phyloP scores from a whole-genome alignment of 2,797 vertebrate species.

The Typhlichthys eigenmanni region DNA sequence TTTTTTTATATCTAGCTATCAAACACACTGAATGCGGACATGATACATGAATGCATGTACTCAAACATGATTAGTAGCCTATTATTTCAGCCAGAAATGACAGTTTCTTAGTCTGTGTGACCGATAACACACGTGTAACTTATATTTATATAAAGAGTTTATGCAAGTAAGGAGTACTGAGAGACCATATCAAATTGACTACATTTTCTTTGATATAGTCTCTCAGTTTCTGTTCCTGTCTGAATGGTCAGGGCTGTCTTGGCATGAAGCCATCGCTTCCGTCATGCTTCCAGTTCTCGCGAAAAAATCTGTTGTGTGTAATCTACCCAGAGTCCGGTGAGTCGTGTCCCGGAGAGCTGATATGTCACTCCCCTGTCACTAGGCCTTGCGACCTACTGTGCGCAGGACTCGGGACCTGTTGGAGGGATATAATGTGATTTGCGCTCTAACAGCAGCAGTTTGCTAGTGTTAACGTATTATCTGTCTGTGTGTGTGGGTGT shows the following conservation, averaged over 20 bases:
- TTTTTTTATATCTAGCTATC: no score
- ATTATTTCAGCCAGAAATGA: no score
- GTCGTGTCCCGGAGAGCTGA: conserved; percentile 54
- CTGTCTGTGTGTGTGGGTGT: conserved; percentile 28
- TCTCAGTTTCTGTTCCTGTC: conserved; percentile 18
- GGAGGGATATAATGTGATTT: conserved; percentile 41
- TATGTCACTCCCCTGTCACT: conserved; percentile 66
- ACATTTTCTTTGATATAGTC: background rate
- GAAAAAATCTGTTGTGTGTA: conserved; percentile 54
- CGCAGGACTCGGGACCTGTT: conserved; percentile 32
- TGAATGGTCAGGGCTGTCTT: conserved; percentile 52
- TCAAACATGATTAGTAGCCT: no score
- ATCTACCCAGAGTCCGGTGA: conserved; percentile 43
- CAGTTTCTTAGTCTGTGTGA: no score
- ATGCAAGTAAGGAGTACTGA: no score
- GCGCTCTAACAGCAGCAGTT: conserved; percentile 42
- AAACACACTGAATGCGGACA: no score
- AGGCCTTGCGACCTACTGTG: conserved; percentile 54
- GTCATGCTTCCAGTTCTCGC: conserved; percentile 76
- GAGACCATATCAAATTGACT: no score
- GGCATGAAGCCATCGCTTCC: conserved; percentile 52
- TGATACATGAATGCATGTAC: no score
- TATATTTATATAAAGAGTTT: no score
- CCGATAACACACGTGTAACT: no score
- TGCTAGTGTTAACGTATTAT: conserved; percentile 15